Evolutionary conservation across 2,113 vertebrate genomes (phyloP).

Genomic region (Plectropomus leopardus): DNA sequence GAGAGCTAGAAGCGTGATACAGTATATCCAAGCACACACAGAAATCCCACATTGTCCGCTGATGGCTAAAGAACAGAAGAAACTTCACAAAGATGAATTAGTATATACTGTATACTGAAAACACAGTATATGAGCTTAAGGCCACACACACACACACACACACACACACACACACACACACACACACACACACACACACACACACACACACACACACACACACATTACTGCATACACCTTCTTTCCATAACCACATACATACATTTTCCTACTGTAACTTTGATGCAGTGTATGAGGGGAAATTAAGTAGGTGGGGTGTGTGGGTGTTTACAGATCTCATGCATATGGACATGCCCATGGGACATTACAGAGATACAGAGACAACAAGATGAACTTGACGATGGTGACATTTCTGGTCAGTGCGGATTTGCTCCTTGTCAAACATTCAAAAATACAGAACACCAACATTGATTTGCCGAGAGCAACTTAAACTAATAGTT

Average conservation of each 20-base stretch:
- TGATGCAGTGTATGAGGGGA: constrained; percentile 51
- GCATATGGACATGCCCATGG: constrained; percentile 51
- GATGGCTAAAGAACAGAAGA: neutral
- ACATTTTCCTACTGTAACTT: constrained; percentile 3
- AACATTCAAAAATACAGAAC: neutral
- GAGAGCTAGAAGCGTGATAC: constrained; percentile 1
- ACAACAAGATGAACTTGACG: neutral
- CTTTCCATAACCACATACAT: neutral
- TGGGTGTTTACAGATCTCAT: constrained; percentile 41
- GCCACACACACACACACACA: neutral
- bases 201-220: neutral
- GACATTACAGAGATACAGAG: constrained; percentile 29
- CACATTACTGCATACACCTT: neutral
- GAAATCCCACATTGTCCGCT: neutral
- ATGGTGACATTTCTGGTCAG: constrained; percentile 15
- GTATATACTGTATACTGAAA: neutral
- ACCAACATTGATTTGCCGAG: neutral
- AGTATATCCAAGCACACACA: constrained; percentile 26
- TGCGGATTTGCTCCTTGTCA: neutral
- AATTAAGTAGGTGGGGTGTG: constrained; percentile 14
- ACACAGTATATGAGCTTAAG: neutral
- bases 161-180: neutral
- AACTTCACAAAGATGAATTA: neutral
- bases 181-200: neutral
- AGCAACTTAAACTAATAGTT: neutral